Base-by-base conservation (phyloP, 2,113 vertebrate genomes). In the Indicator indicator region DNA sequence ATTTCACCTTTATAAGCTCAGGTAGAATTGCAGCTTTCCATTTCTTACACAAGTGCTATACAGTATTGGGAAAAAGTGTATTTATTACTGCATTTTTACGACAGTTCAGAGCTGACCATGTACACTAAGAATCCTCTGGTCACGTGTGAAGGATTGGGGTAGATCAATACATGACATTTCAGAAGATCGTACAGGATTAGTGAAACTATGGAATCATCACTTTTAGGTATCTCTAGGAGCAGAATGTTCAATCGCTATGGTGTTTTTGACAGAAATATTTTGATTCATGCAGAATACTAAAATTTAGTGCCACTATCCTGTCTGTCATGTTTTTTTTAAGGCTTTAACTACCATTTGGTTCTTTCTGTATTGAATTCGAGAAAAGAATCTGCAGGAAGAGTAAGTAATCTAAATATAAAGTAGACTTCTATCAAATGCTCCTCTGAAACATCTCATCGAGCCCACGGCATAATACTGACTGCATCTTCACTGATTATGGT, bases 111-210 rank as follows among this genome's bases (percentile, higher is more conserved):
- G 20, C 11, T 69, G 18, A 78, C 8, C 16, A 46, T 0, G 1
- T 33, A 28, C 13, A 13, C 27, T 75, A 38, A 82, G 42, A 79
- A 59, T 32, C 9, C 42, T 78, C 30, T 72, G 32, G 82, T 42
- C 0, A 1, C 0, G 1, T 33, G 18, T 13, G n/a, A 88, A 68
- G 15, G 5, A 64, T 10, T 52, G 12, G 13, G 4, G 4, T 70
- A 19, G 11, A 12, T 33, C 54, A 55, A 18, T 36, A 81, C 7
- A 19, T 16, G 38, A 26, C 30, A 14, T 32, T 30, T 83, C 32
- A 60, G 20, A 74, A 21, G 13, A n/a, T 73, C 12, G 40, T 12
- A 65, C 27, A 55, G 21, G 12, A 44, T 36, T 40, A 71, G 16
- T 63, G 63, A 82, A 92, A 71, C 4, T 55, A 44, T 50, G 79